Evolutionary conservation across 2,113 vertebrate genomes (phyloP), one percentile per base, ranked within the genome.

Genomic region (Myotis yumanensis): DNA sequence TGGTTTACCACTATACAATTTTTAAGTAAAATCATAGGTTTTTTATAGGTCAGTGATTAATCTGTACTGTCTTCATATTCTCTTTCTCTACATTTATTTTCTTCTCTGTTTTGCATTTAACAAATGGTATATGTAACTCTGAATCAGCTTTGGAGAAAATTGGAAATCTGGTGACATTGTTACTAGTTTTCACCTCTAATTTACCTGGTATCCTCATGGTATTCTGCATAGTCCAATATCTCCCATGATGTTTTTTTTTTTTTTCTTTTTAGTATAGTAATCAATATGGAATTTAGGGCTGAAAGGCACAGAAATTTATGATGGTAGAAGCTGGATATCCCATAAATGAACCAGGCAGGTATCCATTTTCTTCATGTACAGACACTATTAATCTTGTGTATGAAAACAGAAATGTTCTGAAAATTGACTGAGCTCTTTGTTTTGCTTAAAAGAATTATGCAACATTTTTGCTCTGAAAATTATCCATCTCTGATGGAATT

Each of bases 331-430:
- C 9, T 71, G 22, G 7, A 10, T 57, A 68, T 59, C 80, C 7
- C 9, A 30, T 85, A 51, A 86, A 30, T 77, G 35, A 91, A 76
- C 25, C 16, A 64, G 4, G 20, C 16, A 77, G 12, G 18, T 72
- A 46, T 15, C 30, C 80, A 90, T 94, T 94, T 84, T 89, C 30
- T 88, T 11, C 32, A 80, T 32, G 7, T 54, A n/a, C 8, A 32
- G 80, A 87, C 59, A 69, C 17, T 23, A 76, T 89, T 79, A 57
- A 77, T 81, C 20, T 84, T 73, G 1, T 77, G 68, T 59, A 79
- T 88, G 23, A 87, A 95, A 93, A 83, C 6, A 84, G 54, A 95
- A 94, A 89, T 3, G 11, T 68, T 62, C 3, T 79, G 15, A 79
- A 25, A 51, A 46, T 68, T 86, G 17, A 82, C 35, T 91, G 22